Percentiles rank a stretch among this genome's conserved stretches.
phyloP scores from a whole-genome alignment of 2,888 invertebrate species.

The Drosophila formosana region DNA sequence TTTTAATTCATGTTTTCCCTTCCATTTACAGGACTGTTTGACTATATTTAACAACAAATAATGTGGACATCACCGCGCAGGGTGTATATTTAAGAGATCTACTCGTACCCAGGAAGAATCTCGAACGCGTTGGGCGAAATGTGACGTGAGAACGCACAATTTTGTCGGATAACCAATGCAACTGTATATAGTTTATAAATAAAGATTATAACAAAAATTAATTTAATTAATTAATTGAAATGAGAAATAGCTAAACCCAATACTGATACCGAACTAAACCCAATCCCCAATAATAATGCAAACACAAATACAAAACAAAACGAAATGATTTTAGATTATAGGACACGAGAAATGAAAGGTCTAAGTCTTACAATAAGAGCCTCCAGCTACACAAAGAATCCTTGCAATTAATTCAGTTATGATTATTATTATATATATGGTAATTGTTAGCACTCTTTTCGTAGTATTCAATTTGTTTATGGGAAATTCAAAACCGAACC shows the following conservation, averaged over 20 bases:
- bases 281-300: conserved; percentile 1
- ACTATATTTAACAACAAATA: conserved; percentile 80
- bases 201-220: conserved; percentile 54
- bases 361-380: conserved; percentile 25
- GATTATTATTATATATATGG: conserved; percentile 7
- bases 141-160: conserved; percentile 31
- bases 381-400: conserved; percentile 27
- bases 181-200: conserved; percentile 82
- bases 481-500: conserved; percentile 40
- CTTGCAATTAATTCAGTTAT: conserved; percentile 29
- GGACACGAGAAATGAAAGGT: conserved; percentile 9
- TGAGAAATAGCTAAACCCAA: conserved; percentile 50
- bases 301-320: conserved; percentile 18
- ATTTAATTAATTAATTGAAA: conserved; percentile 46
- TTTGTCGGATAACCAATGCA: conserved; percentile 83
- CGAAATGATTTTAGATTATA: conserved; percentile 35
- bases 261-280: conserved; percentile 28
- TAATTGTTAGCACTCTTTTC: conserved; percentile 28
- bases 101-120: conserved; percentile 84
- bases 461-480: conserved; percentile 33
- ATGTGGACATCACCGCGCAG: conserved; percentile 86
- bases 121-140: conserved; percentile 81
- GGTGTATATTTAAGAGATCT: conserved; percentile 85
- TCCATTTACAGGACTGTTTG: conserved; percentile 82
- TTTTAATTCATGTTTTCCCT: background rate